Base-by-base conservation (phyloP, 2,113 vertebrate species). In the Merops nubicus region DNA sequence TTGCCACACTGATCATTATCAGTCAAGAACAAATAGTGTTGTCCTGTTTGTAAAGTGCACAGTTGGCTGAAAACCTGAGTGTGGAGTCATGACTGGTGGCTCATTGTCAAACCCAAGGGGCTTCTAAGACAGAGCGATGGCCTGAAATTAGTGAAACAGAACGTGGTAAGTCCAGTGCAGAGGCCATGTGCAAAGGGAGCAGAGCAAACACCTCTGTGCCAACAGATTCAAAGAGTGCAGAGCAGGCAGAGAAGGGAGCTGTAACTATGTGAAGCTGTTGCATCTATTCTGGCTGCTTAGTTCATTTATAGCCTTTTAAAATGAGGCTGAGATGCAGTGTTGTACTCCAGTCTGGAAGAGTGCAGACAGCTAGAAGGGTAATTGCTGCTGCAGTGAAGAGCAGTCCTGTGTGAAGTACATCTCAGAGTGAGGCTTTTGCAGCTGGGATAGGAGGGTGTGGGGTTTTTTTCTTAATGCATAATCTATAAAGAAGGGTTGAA, bases 71-170 rank as follows among this genome's bases (percentile, higher is more conserved):
- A 67, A 78, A 40, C 36, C 25, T 43, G 18, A 9, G 21, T 1
- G 0, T 4, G 3, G 28, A 4, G 38, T 5, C 0, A 4, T 8
- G 75, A 5, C 26, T 6, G 10, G 43, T 15, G 38, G 13, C 75
- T 64, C 34, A 1, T 26, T 36, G 21, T 62, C 20, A 36, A 28
- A n/a, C 11, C 42, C 15, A 17, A 5, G 16, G 54, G n/a, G 19
- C 8, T 78, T 81, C 40, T 77, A 6, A 43, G 53, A 8, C 22
- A 19, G 29, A 79, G 18, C 26, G 18, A 4, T 50, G 36, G 29
- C 43, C n/a, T 53, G 7, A 54, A 86, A 22, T 40, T 22, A 15
- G 2, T 7, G 31, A 47, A 56, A 38, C 8, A 11, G 20, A 59
- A 45, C 26, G 5, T 1, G 74, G 16, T 22, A 15, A 50, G 20